phyloP scores from a whole-genome alignment of 1,140 invertebrate genomes.

The Asbolus verrucosus region DNA sequence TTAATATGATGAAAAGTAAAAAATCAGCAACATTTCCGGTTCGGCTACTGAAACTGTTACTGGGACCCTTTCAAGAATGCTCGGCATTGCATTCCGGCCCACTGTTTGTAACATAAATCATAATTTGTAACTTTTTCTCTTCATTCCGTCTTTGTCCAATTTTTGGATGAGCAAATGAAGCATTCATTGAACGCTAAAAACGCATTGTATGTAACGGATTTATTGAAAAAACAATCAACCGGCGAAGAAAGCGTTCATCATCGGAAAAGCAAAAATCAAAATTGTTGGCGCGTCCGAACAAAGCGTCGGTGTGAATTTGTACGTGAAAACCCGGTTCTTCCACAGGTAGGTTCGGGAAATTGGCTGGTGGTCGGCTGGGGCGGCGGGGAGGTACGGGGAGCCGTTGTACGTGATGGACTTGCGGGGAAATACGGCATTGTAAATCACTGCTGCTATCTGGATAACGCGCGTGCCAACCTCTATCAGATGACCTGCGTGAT shows the following conservation, averaged over 20 bases:
- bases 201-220: no score
- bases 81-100: no score
- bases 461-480: conserved; percentile 55
- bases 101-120: no score
- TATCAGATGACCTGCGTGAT: conserved; percentile 60
- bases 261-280: no score
- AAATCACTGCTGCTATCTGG: conserved; percentile 59
- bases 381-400: conserved; percentile 16
- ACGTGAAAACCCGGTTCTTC: conserved; percentile 5
- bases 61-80: no score
- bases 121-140: no score
- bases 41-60: no score
- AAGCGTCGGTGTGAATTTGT: conserved; percentile 16
- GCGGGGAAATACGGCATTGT: conserved; percentile 57
- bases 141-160: no score
- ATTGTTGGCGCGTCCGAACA: conserved; percentile 39
- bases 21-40: no score
- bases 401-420: conserved; percentile 56
- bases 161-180: no score
- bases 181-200: no score
- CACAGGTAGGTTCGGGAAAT: conserved; percentile 32
- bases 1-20: no score
- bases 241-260: background rate
- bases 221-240: conserved; percentile 10
- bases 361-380: conserved; percentile 1